phyloP scores from a whole-genome alignment of 2,797 vertebrate genomes.

The Anabas testudineus region DNA sequence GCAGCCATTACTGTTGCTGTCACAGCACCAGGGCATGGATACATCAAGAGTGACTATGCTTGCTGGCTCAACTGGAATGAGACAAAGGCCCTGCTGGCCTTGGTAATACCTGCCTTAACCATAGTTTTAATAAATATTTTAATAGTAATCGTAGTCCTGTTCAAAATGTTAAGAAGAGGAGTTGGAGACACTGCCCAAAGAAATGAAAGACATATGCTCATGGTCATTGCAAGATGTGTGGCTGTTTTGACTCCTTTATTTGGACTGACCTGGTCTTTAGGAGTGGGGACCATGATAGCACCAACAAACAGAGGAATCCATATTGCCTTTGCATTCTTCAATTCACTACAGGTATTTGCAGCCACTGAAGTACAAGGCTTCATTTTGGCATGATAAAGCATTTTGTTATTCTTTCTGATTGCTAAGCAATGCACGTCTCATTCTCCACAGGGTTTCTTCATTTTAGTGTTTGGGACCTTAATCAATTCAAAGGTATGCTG shows the following conservation, averaged over 20 bases:
- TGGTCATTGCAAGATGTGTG: conserved; percentile 89
- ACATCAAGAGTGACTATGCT: conserved; percentile 61
- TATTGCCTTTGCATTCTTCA: conserved; percentile 69
- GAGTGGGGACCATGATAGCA: conserved; percentile 83
- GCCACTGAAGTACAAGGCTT: neutral
- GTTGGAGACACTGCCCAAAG: conserved; percentile 43
- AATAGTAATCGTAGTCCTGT: conserved; percentile 87
- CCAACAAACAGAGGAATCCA: conserved; percentile 36
- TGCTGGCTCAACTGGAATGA: conserved; percentile 92
- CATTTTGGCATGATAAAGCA: neutral
- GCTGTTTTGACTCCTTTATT: conserved; percentile 91
- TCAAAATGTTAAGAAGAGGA: no score
- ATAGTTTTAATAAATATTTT: conserved; percentile 88
- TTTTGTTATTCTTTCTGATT: conserved; percentile 23
- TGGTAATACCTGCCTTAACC: conserved; percentile 87
- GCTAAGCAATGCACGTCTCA: no score
- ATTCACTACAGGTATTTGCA: conserved; percentile 84
- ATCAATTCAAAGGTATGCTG: conserved; percentile 79
- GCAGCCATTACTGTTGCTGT: conserved; percentile 87
- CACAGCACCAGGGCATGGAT: conserved; percentile 83
- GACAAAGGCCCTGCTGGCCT: conserved; percentile 88
- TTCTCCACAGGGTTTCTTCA: conserved; percentile 84
- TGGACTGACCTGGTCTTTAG: conserved; percentile 93
- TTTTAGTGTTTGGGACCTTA: conserved; percentile 82
- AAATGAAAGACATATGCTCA: conserved; percentile 85